Percentiles rank a stretch among this genome's conserved stretches.
These are phyloP conservation scores for Hemicordylus capensis DNA, from an alignment of 2,113 vertebrate genomes.

Conservation along the genomic window DNA sequence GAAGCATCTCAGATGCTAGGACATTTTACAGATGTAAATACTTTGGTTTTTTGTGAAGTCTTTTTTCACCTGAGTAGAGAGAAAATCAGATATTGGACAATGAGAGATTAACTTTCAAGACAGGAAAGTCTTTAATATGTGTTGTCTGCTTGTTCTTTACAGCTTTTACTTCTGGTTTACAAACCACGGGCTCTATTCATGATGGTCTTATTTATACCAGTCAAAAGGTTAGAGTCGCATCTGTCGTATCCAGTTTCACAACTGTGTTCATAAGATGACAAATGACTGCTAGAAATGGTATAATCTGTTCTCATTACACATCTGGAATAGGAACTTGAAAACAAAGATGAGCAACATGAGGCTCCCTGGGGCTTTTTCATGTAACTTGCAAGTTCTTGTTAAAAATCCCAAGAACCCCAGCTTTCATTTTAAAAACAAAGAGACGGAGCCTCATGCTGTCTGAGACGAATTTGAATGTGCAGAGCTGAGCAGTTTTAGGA, in stretches of 20 bases:
- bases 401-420: background rate
- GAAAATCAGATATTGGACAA: conserved; percentile 56
- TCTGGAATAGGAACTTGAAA: conserved; percentile 54
- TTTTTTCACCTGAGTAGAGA: conserved; percentile 37
- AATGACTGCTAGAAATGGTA: conserved; percentile 21
- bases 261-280: conserved; percentile 41
- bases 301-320: conserved; percentile 28
- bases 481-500: background rate
- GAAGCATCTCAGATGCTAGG: conserved; percentile 96
- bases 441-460: background rate
- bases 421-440: background rate
- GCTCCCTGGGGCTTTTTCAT: background rate
- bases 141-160: conserved; percentile 59
- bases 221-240: conserved; percentile 56
- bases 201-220: conserved; percentile 38
- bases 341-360: conserved; percentile 16
- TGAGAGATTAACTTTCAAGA: conserved; percentile 56
- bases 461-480: background rate
- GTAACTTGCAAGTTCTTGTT: background rate
- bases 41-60: conserved; percentile 58
- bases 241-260: conserved; percentile 52
- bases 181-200: conserved; percentile 60
- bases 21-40: conserved; percentile 77
- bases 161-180: conserved; percentile 67
- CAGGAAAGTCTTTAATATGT: conserved; percentile 67